Base-by-base conservation (phyloP, 1,140 invertebrate species). In the Argopecten irradians region DNA sequence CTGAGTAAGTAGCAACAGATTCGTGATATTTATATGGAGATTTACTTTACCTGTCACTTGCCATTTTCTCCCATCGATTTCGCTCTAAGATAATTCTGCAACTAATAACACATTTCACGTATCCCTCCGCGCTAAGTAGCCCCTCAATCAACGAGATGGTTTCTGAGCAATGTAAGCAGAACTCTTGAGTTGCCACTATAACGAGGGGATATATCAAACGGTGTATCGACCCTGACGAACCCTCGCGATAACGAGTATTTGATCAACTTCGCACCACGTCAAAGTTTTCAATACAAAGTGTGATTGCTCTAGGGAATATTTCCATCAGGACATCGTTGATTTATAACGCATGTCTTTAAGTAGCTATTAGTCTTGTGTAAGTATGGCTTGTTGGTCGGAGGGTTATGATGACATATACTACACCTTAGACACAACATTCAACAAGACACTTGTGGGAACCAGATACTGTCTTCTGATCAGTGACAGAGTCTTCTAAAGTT, bases 181-280 rank as follows among this genome's bases (percentile, higher is more conserved):
- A 71, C 55, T 71, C 55, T 71, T 71, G 22, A 71, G 55, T 28
- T 71, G 14, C 55, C 55, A 28, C 55, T 71, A 71, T 71, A 71
- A 71, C 55, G 55, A 71, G 55, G 22, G 28, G 22, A 71, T 16
- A n/a, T 28, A 71, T 71, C 55, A 71, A 71, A 71, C 55, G 22
- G 5, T 71, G 55, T 71, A 71, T 71, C 55, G 55, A 71, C 55
- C 55, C n/a, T 71, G 55, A 71, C 55, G 55, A 71, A 71, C 22
- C 5, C 55, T 71, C 55, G 55, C 55, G 55, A 71, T 71, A 71
- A 71, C 22, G 55, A 71, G 22, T 71, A 71, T 71, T 71, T 71
- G 55, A 71, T 71, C 55, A 71, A 71, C 55, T 71, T 71, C 55
- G 13, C 55, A 71, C 55, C n/a, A 71, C 55, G 55, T 71, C 55